Conservation (phyloP, 2,113 vertebrate species). For the Peucedramus taeniatus region DNA sequence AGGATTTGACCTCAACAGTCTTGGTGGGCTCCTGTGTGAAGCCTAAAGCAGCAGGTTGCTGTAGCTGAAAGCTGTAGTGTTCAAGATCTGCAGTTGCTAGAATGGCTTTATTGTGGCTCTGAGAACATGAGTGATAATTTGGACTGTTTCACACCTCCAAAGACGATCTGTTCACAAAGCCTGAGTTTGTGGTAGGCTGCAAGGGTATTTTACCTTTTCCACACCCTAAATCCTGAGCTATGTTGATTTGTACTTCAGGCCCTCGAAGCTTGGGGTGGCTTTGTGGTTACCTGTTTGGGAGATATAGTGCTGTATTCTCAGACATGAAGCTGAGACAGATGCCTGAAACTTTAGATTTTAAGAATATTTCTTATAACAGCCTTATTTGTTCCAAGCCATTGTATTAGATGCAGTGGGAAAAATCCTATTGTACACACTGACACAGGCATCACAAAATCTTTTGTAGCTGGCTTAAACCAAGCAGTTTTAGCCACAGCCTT, state of each 20-base stretch:
- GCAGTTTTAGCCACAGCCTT: conserved; percentile 17
- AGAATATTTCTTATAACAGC: not conserved
- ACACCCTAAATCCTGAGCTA: not conserved
- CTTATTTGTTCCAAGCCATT: not conserved
- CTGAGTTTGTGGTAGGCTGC: fast-evolving
- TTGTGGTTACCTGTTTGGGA: not conserved
- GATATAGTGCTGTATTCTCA: not conserved
- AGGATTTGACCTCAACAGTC: not conserved
- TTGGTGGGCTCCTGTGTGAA: not conserved
- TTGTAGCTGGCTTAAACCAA: conserved; percentile 23
- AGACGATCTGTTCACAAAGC: not conserved
- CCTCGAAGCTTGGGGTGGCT: not conserved
- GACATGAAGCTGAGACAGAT: not conserved
- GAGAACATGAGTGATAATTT: not conserved
- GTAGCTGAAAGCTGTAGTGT: not conserved
- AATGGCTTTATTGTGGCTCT: not conserved
- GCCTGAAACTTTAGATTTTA: not conserved
- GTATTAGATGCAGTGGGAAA: not conserved
- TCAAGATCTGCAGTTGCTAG: not conserved
- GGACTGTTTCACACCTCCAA: not conserved
- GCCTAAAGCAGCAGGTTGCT: not conserved
- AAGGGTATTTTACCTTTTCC: not conserved
- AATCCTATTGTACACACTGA: not conserved
- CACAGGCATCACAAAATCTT: not conserved
- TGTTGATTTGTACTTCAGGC: not conserved